Conservation (phyloP, 2,797 vertebrate species). For the Antennarius maculatus region DNA sequence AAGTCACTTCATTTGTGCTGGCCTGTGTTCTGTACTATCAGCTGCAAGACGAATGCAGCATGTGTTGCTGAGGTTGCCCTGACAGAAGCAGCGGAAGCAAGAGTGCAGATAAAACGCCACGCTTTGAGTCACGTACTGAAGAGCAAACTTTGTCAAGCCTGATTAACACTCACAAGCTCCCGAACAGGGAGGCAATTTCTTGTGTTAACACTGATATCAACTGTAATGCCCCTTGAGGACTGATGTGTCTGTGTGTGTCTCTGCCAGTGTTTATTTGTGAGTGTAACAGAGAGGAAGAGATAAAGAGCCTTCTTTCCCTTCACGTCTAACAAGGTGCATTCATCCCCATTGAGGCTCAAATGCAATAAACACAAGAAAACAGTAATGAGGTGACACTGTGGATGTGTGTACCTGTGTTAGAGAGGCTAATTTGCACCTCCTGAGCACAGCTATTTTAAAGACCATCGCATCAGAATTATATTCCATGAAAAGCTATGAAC, state of each 20-base stretch:
- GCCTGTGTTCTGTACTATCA: conserved; percentile 28
- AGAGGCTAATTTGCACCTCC: conserved; percentile 54
- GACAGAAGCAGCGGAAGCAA: conserved; percentile 23
- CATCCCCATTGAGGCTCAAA: conserved; percentile 45
- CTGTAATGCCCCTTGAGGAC: conserved; percentile 56
- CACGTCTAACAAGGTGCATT: conserved; percentile 35
- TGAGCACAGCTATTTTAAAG: conserved; percentile 53
- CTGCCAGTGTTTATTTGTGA: conserved; percentile 20
- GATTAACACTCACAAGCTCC: conserved; percentile 69
- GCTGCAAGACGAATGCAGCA: conserved; percentile 31
- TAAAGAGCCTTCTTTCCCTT: conserved; percentile 42
- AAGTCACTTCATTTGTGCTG: conserved; percentile 43
- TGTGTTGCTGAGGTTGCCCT: conserved; percentile 9
- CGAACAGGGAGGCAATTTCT: conserved; percentile 71
- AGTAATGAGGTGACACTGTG: conserved; percentile 62
- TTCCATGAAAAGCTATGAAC: conserved; percentile 26
- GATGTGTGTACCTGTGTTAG: conserved; percentile 17
- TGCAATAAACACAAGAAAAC: conserved; percentile 69
- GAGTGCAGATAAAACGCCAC: conserved; percentile 43
- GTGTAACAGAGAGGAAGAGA: conserved; percentile 17
- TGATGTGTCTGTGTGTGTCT: conserved; percentile 50
- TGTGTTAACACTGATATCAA: conserved; percentile 75
- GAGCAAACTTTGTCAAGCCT: conserved; percentile 69
- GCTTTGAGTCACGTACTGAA: conserved; percentile 50
- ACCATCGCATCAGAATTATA: conserved; percentile 28